phyloP scores from a whole-genome alignment of 2,888 invertebrate species.

The Brachypterus glaber region DNA sequence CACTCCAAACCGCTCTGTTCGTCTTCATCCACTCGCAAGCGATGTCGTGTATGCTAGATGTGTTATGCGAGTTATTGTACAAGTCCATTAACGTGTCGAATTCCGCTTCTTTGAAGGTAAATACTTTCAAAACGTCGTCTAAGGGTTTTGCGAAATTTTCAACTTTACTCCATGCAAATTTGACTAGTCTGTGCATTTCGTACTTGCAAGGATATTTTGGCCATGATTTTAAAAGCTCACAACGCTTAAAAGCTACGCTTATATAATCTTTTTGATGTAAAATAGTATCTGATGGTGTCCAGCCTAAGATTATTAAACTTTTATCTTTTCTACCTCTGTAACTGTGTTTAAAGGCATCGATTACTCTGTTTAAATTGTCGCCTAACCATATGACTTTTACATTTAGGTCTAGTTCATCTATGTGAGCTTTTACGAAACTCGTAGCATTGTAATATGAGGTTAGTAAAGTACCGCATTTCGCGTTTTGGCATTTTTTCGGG shows the following conservation, averaged over 20 bases:
- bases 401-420: conserved; percentile 48
- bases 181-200: conserved; percentile 57
- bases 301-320: conserved; percentile 51
- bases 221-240: conserved; percentile 41
- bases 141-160: conserved; percentile 44
- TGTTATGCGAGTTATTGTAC: conserved; percentile 17
- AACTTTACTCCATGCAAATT: conserved; percentile 54
- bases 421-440: conserved; percentile 49
- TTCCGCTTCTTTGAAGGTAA: conserved; percentile 44
- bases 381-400: conserved; percentile 66
- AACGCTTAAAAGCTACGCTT: conserved; percentile 55
- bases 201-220: conserved; percentile 49
- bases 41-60: conserved; percentile 35
- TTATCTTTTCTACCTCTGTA: conserved; percentile 22
- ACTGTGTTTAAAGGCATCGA: conserved; percentile 35
- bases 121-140: conserved; percentile 43
- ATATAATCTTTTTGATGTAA: conserved; percentile 42
- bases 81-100: conserved; percentile 38
- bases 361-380: conserved; percentile 42
- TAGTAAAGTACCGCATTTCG: conserved; percentile 42
- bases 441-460: conserved; percentile 45
- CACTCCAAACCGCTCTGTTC: conserved; percentile 39
- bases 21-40: conserved; percentile 60
- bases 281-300: conserved; percentile 56
- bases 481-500: conserved; percentile 46